Base-by-base conservation (phyloP, 2,888 invertebrate genomes). In the Oegoconia quadripuncta region DNA sequence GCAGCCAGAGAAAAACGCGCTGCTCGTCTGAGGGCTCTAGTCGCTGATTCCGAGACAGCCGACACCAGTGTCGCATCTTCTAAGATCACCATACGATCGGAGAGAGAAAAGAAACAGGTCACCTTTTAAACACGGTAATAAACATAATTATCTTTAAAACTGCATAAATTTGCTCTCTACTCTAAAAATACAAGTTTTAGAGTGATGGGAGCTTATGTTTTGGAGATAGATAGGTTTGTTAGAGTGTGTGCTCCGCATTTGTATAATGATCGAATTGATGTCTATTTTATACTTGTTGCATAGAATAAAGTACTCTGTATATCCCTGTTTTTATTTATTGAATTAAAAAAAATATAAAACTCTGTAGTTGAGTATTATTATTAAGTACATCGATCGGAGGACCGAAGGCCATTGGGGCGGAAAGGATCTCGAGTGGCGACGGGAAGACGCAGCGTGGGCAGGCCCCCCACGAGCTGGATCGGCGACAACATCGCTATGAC, bases 1-100 rank as follows among this genome's bases (percentile, higher is more conserved):
- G 91, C 91, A 0, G 90, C 90, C 13, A 89, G 94, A 47, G 94
- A 94, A 63, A 90, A 91, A 42, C 90, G 94, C 30, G 90, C 92
- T 1, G 93, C 93, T 1, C 90, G 92, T 36, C 89, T 94, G 18
- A 88, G 91, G 37, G 91, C 92, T 1, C 70, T 94, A 16, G 90
- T 94, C 12, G 92, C 91, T 34, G 93, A 90, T 52, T 74, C 78
- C 4, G 91, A 91, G 39, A 64, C 58, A 6, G 46, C 71, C 1
- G 84, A 86, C 37, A 58, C 77, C 7, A 57, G 73, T 3, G 44
- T 80, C n/a, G 23, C 79, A 28, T 44, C 82, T 29, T 59, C 81
- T 11, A 86, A 82, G 55, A 55, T 87, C 34, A 74, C 76, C 40
- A 69, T 86, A 48, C 77, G 82, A 48, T 45, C 83, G 20, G 84